phyloP scores from a whole-genome alignment of 2,888 invertebrate genomes.

The Plemyria rubiginata region DNA sequence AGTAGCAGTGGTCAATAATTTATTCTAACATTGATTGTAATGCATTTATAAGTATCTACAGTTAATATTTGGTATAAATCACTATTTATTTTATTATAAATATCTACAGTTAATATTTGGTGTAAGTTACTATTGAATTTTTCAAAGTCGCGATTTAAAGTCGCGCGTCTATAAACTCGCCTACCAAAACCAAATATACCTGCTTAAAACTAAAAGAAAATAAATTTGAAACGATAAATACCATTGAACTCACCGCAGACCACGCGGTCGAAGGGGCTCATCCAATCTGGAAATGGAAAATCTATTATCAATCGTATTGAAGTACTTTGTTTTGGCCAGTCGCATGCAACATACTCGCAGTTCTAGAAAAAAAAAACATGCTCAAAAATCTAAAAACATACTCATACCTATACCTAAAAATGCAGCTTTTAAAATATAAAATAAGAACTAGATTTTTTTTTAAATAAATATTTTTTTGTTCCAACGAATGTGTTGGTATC shows the following conservation, averaged over 20 bases:
- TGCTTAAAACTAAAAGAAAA: slow-evolving; percentile 83
- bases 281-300: slow-evolving; percentile 94
- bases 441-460: too few relatives aligned
- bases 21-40: too few relatives aligned
- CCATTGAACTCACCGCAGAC: slow-evolving; percentile 97
- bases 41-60: too few relatives aligned
- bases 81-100: too few relatives aligned
- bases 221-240: slow-evolving; percentile 88
- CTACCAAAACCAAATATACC: slow-evolving; percentile 59
- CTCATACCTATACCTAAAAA: background rate
- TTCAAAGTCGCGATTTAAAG: slow-evolving; percentile 25
- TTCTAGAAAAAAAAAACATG: slow-evolving; percentile 28
- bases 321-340: slow-evolving; percentile 72
- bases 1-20: too few relatives aligned
- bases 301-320: slow-evolving; percentile 86
- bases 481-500: too few relatives aligned
- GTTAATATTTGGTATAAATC: too few relatives aligned
- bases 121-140: background rate
- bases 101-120: too few relatives aligned
- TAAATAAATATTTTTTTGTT: too few relatives aligned
- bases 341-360: slow-evolving; percentile 62
- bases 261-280: slow-evolving; percentile 97
- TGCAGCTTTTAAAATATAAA: background rate
- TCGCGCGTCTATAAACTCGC: slow-evolving; percentile 50
- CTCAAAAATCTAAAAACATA: slow-evolving; percentile 3